Percentiles rank a stretch among this genome's conserved stretches.
phyloP scores from a whole-genome alignment of 2,888 invertebrate genomes.

The Cephus rjabovi region DNA sequence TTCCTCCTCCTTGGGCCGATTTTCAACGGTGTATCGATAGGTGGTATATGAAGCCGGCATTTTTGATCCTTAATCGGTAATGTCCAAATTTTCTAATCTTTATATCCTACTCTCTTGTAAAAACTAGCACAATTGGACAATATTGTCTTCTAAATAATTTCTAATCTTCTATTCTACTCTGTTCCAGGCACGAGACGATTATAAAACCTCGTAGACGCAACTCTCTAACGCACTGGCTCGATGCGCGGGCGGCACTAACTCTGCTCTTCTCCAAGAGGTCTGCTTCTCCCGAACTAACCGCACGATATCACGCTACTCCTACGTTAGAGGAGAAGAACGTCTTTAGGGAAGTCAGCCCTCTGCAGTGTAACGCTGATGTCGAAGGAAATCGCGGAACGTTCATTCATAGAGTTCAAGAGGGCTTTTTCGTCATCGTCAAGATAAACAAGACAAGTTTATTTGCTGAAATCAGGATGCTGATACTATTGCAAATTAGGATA shows the following conservation, averaged over 20 bases:
- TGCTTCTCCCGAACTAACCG: constrained; percentile 16
- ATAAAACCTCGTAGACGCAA: neutral
- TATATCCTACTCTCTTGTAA: constrained; percentile 7
- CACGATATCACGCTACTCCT: constrained; percentile 3
- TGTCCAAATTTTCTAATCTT: constrained; percentile 22
- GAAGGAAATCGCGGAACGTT: neutral
- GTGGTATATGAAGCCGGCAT: constrained; percentile 54
- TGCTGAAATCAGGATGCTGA: neutral
- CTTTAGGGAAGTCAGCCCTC: neutral
- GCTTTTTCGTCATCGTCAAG: neutral
- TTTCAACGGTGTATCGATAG: constrained; percentile 53
- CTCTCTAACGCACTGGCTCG: constrained; percentile 53
- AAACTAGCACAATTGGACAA: neutral
- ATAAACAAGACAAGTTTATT: neutral
- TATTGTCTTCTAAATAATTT: neutral
- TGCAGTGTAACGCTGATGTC: neutral
- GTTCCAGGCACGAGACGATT: neutral
- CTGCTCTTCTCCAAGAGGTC: constrained; percentile 36
- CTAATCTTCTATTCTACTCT: neutral
- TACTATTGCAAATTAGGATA: neutral
- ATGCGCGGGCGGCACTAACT: constrained; percentile 62
- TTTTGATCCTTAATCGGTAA: constrained; percentile 25
- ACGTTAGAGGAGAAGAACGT: neutral
- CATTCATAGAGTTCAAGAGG: neutral
- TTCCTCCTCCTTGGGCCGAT: constrained; percentile 69